Base-by-base conservation (phyloP, 2,888 invertebrate genomes). In the Orthosia gracilis region DNA sequence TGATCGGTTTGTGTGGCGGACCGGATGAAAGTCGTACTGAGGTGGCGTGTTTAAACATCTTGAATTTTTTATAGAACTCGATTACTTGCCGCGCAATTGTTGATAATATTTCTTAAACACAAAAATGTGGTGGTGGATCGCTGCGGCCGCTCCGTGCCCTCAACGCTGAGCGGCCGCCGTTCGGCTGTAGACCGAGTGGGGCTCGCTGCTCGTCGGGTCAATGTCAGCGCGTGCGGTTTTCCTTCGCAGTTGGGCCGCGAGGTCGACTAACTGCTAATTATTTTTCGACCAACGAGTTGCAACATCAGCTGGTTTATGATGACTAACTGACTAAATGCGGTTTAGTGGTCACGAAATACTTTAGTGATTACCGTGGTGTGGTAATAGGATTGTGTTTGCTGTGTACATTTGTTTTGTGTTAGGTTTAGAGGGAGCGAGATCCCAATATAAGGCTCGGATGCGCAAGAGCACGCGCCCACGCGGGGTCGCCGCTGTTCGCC, bases 211-310 rank as follows among this genome's bases (percentile, higher is more conserved):
- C 57, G 31, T 58, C 81, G 86, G 94, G 94, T 94, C 95, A 95
- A 94, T 94, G 95, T 92, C 94, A 88, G 87, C 85, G 89, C 86
- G 89, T 93, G 93, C 91, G 93, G 93, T 93, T 95, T 94, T 92
- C 92, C 92, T 94, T 91, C 91, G 90, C 87, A 82, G 88, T 82
- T 79, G 84, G 82, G 72, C 84, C 85, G 84, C 86, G 93, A 95
- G 95, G 95, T 92, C 93, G 89, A 86, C 91, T 92, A 91, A 93
- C 92, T 93, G 93, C 93, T 95, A 94, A 95, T 95, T 95, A 94
- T 95, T 94, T 94, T 94, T 94, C 90, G 94, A 91, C 91, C 91
- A 89, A 88, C 89, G 87, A 86, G 86, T 94, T 94, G 91, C 94
- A 91, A 94, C 92, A 94, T 91, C 91, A 89, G 84, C 88, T 82